Percentiles rank a stretch among this genome's conserved stretches.
phyloP scores from a whole-genome alignment of 2,797 vertebrate species.

The Craterocephalus amniculus region DNA sequence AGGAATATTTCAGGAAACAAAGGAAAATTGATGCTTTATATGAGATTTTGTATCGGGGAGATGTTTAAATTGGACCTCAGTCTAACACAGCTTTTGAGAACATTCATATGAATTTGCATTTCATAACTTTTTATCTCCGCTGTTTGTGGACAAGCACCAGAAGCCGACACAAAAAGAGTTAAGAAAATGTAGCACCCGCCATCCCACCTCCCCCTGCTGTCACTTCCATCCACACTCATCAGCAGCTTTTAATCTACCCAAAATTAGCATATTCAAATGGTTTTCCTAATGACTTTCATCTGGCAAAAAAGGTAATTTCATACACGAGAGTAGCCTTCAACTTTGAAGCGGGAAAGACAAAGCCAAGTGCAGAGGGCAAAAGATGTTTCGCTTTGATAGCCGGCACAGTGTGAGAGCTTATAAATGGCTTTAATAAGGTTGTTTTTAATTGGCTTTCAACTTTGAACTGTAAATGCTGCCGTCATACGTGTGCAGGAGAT shows the following conservation, averaged over 20 bases:
- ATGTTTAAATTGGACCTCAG: neutral
- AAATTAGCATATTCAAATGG: slow-evolving; percentile 76
- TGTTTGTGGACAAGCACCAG: neutral
- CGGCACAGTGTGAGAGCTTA: neutral
- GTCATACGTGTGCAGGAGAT: slow-evolving; percentile 1
- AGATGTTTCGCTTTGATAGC: slow-evolving; percentile 46
- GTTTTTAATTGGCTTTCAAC: slow-evolving; percentile 66
- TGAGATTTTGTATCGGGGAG: neutral
- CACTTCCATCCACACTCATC: slow-evolving; percentile 56
- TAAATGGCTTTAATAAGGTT: slow-evolving; percentile 42
- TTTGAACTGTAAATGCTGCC: slow-evolving; percentile 57
- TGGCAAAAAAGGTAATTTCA: slow-evolving; percentile 73
- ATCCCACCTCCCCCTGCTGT: neutral
- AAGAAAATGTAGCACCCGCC: slow-evolving; percentile 6
- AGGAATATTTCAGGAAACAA: neutral
- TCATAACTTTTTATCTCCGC: neutral
- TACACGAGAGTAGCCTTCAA: slow-evolving; percentile 56
- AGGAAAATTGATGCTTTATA: neutral
- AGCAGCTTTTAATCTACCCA: slow-evolving; percentile 73
- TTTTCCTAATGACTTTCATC: slow-evolving; percentile 78
- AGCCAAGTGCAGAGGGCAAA: slow-evolving; percentile 37
- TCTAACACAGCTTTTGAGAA: neutral
- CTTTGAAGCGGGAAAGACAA: slow-evolving; percentile 59
- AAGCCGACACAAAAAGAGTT: neutral
- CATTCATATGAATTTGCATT: neutral